These are phyloP conservation scores for Pemphredon lugubris DNA, from an alignment of 2,888 invertebrate genomes.

Conservation along the genomic window DNA sequence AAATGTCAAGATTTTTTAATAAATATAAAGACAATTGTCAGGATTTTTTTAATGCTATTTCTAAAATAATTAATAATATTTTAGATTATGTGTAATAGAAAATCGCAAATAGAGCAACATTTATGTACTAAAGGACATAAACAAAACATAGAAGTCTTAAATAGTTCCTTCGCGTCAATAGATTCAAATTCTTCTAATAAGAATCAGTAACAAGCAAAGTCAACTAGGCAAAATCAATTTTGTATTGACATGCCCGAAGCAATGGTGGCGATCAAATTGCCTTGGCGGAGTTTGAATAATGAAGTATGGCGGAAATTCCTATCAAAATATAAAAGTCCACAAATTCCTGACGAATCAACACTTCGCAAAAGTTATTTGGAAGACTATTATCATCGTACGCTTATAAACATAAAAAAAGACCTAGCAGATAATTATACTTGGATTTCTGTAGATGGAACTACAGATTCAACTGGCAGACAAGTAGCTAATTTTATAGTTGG, in stretches of 20 bases:
- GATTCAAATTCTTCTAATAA: no score
- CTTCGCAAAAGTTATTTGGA: background rate
- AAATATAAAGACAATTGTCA: no score
- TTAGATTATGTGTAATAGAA: no score
- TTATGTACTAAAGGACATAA: no score
- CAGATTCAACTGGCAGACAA: background rate
- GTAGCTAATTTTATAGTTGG: slow-evolving; percentile 1
- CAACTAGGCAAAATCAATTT: background rate
- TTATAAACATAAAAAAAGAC: background rate
- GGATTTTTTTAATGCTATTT: no score
- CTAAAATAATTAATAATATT: no score
- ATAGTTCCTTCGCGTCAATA: no score
- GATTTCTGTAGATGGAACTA: slow-evolving; percentile 1
- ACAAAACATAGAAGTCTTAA: no score
- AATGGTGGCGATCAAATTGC: background rate
- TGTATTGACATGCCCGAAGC: background rate
- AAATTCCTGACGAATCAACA: background rate
- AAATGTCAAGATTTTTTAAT: no score
- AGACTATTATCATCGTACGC: background rate
- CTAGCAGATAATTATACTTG: background rate
- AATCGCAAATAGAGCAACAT: no score
- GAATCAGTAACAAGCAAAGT: no score
- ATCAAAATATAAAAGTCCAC: background rate
- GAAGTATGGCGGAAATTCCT: no score
- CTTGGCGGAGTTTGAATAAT: background rate